phyloP scores from a whole-genome alignment of 2,797 vertebrate species.

The Denticeps clupeoides region DNA sequence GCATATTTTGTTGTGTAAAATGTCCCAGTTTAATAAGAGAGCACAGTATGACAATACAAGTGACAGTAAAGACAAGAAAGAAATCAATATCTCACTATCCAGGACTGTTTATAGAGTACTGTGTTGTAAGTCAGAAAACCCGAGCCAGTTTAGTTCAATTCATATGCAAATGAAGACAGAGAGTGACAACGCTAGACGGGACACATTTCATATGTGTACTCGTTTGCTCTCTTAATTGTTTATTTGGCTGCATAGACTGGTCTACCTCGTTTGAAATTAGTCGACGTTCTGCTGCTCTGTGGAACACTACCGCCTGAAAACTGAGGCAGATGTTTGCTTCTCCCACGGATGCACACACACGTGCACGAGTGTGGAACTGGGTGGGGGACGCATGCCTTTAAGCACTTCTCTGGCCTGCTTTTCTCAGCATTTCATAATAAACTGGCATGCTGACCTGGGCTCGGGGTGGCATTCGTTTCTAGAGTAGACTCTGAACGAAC shows the following conservation, averaged over 20 bases:
- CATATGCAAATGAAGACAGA: too few species aligned
- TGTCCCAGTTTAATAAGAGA: too few species aligned
- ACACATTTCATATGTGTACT: too few species aligned
- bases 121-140: not conserved
- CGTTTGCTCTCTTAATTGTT: not conserved
- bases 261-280: too few species aligned
- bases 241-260: too few species aligned
- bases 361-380: conserved; percentile 25
- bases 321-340: conserved; percentile 12
- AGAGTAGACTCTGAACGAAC: too few species aligned
- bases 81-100: too few species aligned
- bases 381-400: conserved; percentile 35
- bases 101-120: conserved; percentile 1
- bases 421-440: conserved; percentile 23
- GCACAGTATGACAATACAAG: not conserved
- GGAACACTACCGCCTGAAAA: conserved; percentile 1
- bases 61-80: too few species aligned
- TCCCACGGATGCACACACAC: conserved; percentile 1
- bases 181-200: too few species aligned
- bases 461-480: too few species aligned
- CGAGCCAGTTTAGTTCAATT: not conserved
- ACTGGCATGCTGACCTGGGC: conserved; percentile 38
- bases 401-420: conserved; percentile 46
- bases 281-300: too few species aligned
- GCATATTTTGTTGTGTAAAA: too few species aligned